Base-by-base conservation (phyloP, 2,113 vertebrate genomes). In the Myrmophylax atrothorax region DNA sequence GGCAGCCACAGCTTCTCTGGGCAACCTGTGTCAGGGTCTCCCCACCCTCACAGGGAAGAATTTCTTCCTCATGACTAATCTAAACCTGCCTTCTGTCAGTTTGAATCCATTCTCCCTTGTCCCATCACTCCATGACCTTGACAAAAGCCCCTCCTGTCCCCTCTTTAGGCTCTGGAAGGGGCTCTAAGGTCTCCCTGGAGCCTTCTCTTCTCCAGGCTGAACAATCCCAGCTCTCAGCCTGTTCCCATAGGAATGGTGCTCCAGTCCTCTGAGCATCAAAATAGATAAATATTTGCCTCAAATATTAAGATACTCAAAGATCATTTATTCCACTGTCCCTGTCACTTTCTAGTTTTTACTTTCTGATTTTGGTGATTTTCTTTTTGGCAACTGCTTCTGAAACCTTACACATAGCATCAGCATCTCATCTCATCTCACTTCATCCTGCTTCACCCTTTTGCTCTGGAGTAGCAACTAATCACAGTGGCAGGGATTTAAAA, bases 41-140 rank as follows among this genome's bases (percentile, higher is more conserved):
- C 0, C 9, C 9, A 7, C 9, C 5, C 35, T 64, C 50, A 0
- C 25, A 66, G 35, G 0, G 0, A 37, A 0, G 1, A 74, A 58
- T 81, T 37, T 5, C 4, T 42, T 42, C 42, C 25, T 26, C 42
- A 23, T 3, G 0, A 50, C 37, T 37, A 33, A 66, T 7, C 25
- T 1, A 33, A 0, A 22, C 31, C 35, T 58, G 42, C 5, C 11
- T 22, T 58, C 7, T 49, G 5, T 3, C 35, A 50, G 2, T 50
- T 3, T 0, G 5, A 79, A 33, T 33, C 18, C 52, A 52, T 52
- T 52, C 46, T 12, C 33, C 13, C 29, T 2, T 20, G 33, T 82
- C 24, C 60, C 28, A 7, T 74, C 52, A 24, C 28, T 46, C 52
- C 46, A 24, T 3, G 18, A 0, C n/a, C 52, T 46, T 74, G 33